These are phyloP conservation scores for Drosophila sulfurigaster DNA, from an alignment of 1,140 invertebrate genomes.

Conservation along the genomic window DNA sequence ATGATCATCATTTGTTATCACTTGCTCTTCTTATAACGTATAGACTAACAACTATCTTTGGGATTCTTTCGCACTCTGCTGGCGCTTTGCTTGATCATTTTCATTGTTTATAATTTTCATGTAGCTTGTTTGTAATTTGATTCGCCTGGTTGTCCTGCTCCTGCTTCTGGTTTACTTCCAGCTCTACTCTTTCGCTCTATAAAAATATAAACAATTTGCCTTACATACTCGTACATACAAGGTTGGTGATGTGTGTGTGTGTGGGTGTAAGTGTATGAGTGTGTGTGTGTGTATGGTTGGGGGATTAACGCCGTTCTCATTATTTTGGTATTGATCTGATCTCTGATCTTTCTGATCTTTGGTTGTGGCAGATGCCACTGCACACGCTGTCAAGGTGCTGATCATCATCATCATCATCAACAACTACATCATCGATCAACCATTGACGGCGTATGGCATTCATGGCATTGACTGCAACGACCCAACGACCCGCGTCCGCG, in stretches of 20 bases:
- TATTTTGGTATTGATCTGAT: slow-evolving; percentile 3
- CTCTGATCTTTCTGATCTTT: slow-evolving; percentile 21
- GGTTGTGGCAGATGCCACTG: slow-evolving; percentile 1
- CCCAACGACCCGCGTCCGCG: slow-evolving; percentile 47
- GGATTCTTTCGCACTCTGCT: slow-evolving; percentile 69
- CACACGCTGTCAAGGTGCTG: neutral
- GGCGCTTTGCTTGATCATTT: slow-evolving; percentile 56
- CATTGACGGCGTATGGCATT: slow-evolving; percentile 29
- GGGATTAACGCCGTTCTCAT: slow-evolving; percentile 24
- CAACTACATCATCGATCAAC: neutral
- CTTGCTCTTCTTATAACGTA: slow-evolving; percentile 79
- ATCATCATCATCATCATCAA: neutral
- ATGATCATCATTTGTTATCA: slow-evolving; percentile 65
- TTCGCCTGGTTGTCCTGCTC: slow-evolving; percentile 29
- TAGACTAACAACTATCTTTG: slow-evolving; percentile 76
- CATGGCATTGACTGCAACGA: slow-evolving; percentile 17
- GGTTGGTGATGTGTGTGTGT: neutral
- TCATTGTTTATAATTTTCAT: neutral
- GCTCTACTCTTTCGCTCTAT: slow-evolving; percentile 32
- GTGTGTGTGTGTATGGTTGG: slow-evolving; percentile 1
- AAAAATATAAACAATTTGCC: slow-evolving; percentile 73
- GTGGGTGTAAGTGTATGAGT: neutral
- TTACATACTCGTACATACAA: slow-evolving; percentile 37
- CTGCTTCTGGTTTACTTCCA: slow-evolving; percentile 11
- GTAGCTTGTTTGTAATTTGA: slow-evolving; percentile 3